Percentiles rank a stretch among this genome's conserved stretches.
phyloP scores from a whole-genome alignment of 1,140 invertebrate genomes.

The Macrobrachium rosenbergii region DNA sequence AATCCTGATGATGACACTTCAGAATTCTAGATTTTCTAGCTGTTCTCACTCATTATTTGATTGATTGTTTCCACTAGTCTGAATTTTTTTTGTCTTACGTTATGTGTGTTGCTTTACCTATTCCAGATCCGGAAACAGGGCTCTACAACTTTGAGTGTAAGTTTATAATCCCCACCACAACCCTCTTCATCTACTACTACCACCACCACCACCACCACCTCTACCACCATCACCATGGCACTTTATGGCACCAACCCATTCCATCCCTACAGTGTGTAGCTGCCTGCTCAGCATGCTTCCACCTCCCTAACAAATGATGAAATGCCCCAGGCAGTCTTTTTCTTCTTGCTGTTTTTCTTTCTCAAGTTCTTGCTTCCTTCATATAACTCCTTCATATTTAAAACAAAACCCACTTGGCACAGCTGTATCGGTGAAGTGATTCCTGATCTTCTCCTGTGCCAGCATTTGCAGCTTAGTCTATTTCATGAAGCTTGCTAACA shows the following conservation, averaged over 20 bases:
- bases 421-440: too few species aligned
- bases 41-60: conserved; percentile 7
- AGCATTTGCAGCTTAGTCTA: too few species aligned
- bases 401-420: too few species aligned
- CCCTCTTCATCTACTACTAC: conserved; percentile 20
- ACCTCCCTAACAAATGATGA: not conserved
- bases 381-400: too few species aligned
- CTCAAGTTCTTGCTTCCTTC: too few species aligned
- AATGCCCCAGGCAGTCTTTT: too few species aligned
- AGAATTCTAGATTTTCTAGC: too few species aligned
- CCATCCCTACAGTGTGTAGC: too few species aligned
- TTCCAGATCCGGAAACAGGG: conserved; percentile 65
- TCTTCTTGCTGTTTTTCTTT: too few species aligned
- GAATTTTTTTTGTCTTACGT: conserved; percentile 61
- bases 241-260: too few species aligned
- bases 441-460: too few species aligned
- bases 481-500: too few species aligned
- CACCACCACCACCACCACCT: conserved; percentile 23
- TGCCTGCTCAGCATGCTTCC: conserved; percentile 12
- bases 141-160: conserved; percentile 66
- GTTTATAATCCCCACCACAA: conserved; percentile 48
- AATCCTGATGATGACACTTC: not conserved
- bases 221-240: conserved; percentile 16
- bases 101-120: conserved; percentile 62
- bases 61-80: conserved; percentile 22